Evolutionary conservation across 2,888 invertebrate species (phyloP).

Genomic region (Xylota segnis): DNA sequence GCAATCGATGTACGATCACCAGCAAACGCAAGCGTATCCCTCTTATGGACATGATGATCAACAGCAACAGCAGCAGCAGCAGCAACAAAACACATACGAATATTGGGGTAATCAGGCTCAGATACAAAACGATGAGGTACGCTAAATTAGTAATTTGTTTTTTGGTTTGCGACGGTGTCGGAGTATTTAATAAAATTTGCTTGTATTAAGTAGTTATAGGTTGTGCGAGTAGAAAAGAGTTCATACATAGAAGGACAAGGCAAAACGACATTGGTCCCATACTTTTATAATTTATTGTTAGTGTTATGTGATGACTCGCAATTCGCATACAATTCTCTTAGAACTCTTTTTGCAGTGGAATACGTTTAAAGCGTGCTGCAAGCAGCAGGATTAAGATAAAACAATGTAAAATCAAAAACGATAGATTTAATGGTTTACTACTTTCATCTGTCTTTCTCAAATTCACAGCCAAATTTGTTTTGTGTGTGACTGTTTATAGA

Average conservation of each 20-base stretch:
- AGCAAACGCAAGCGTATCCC: conserved; percentile 59
- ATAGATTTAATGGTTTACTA: no score
- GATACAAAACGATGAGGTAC: conserved; percentile 67
- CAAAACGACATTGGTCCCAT: neutral
- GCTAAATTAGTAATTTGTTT: conserved; percentile 26
- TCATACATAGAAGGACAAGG: conserved; percentile 29
- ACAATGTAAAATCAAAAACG: no score
- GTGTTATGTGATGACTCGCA: neutral
- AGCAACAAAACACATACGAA: conserved; percentile 62
- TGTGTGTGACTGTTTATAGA: no score
- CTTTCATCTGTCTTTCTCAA: no score
- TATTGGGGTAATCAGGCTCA: conserved; percentile 63
- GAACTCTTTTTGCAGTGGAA: no score
- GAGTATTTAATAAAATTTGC: conserved; percentile 17
- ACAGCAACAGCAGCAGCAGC: conserved; percentile 64
- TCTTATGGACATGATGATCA: conserved; percentile 66
- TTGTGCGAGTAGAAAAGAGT: neutral
- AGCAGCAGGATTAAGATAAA: no score
- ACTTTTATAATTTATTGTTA: no score
- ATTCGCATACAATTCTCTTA: no score
- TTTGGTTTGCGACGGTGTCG: neutral
- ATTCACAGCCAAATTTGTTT: no score
- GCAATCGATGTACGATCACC: conserved; percentile 70
- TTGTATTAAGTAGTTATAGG: neutral
- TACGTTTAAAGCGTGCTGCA: no score